These are phyloP conservation scores for Pan troglodytes DNA, from an alignment of 2,113 vertebrate genomes.

Conservation along the genomic window DNA sequence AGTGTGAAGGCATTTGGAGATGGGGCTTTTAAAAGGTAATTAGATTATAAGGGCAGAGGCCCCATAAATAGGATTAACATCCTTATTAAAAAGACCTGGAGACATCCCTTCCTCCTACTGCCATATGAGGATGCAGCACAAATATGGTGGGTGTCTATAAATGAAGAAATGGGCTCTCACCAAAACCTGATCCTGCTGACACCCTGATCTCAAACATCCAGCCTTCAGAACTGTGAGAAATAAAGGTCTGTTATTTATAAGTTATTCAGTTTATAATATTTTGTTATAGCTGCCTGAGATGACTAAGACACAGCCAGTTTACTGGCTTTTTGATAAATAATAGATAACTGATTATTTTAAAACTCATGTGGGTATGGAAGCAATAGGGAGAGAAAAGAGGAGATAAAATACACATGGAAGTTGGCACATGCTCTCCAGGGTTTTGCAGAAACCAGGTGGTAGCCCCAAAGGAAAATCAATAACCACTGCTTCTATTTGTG, in stretches of 20 bases:
- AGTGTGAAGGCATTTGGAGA: not conserved
- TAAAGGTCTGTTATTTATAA: not conserved
- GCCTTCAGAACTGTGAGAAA: not conserved
- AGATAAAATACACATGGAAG: slow-evolving; percentile 6
- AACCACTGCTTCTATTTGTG: slow-evolving; percentile 68
- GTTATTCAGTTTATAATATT: not conserved
- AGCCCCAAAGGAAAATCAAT: slow-evolving; percentile 70
- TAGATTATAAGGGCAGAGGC: not conserved
- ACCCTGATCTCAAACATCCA: not conserved
- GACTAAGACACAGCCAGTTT: not conserved
- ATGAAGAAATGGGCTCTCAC: not conserved
- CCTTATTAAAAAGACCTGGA: not conserved
- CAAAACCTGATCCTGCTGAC: not conserved
- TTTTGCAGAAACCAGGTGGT: slow-evolving; percentile 64
- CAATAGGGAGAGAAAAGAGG: not conserved
- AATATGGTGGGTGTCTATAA: not conserved
- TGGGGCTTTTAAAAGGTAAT: not conserved
- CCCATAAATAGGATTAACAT: not conserved
- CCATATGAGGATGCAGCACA: not conserved
- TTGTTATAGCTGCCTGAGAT: not conserved
- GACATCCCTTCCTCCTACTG: not conserved
- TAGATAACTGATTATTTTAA: slow-evolving; percentile 42
- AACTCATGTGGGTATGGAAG: not conserved
- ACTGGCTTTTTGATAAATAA: slow-evolving; percentile 57
- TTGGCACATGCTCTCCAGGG: slow-evolving; percentile 4